These are phyloP conservation scores for Lucilia cuprina DNA, from an alignment of 1,140 invertebrate genomes.

Conservation along the genomic window DNA sequence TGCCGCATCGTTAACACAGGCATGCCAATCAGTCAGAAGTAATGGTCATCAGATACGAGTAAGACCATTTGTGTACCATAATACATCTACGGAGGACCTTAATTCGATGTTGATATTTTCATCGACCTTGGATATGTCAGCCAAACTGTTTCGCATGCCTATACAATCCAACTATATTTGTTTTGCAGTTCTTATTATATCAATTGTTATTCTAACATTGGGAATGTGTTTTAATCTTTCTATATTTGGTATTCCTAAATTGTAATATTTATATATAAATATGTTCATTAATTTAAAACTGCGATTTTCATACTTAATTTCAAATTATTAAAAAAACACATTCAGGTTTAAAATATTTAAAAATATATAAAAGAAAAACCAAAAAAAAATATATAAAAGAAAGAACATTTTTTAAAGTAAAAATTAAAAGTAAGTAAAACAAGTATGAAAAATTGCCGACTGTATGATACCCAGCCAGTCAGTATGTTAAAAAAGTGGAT, in stretches of 20 bases:
- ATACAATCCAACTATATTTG: constrained; percentile 74
- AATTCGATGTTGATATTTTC: constrained; percentile 80
- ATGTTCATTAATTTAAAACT: no score
- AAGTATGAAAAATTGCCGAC: no score
- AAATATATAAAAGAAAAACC: no score
- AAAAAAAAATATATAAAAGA: no score
- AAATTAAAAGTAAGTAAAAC: no score
- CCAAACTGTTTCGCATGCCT: constrained; percentile 75
- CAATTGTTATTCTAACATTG: constrained; percentile 70
- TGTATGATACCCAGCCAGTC: no score
- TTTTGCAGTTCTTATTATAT: constrained; percentile 68
- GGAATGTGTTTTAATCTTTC: constrained; percentile 69
- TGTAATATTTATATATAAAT: no score
- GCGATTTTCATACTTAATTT: no score
- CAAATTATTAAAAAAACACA: no score
- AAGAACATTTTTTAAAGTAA: no score
- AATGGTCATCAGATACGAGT: constrained; percentile 79
- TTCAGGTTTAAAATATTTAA: no score
- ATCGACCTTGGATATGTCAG: constrained; percentile 75
- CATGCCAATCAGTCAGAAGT: constrained; percentile 72
- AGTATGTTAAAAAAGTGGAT: no score
- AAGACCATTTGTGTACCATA: constrained; percentile 80
- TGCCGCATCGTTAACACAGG: constrained; percentile 80
- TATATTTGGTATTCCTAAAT: constrained; percentile 44
- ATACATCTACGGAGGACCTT: constrained; percentile 75